Evolutionary conservation across 1,140 invertebrate species (phyloP).

Genomic region (Neuroterus valhalla): DNA sequence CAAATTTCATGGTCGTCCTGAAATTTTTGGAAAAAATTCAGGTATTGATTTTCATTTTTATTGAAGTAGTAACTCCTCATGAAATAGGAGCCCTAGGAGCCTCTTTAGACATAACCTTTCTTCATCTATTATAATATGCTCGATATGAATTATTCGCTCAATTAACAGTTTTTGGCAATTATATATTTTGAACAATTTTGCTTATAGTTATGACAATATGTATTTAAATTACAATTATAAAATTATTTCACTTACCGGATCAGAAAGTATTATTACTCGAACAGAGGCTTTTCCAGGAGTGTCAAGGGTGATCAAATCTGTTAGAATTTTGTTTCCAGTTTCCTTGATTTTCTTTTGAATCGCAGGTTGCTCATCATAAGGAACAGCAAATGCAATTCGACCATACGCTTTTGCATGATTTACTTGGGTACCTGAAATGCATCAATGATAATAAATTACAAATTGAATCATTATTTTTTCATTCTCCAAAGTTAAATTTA

Average conservation of each 20-base stretch:
- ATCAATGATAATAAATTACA: constrained; percentile 38
- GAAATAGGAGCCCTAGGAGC: too few relatives aligned
- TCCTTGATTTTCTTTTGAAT: constrained; percentile 86
- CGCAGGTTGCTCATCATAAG: constrained; percentile 81
- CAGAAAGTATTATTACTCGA: constrained; percentile 94
- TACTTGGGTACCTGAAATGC: constrained; percentile 77
- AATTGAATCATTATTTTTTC: constrained; percentile 19
- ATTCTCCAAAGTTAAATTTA: background rate
- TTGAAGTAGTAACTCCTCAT: background rate
- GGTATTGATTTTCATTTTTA: constrained; percentile 27
- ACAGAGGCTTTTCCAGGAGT: constrained; percentile 98
- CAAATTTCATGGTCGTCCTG: constrained; percentile 98
- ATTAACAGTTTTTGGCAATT: too few relatives aligned
- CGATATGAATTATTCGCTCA: too few relatives aligned
- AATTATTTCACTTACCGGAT: constrained; percentile 81
- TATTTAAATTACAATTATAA: too few relatives aligned
- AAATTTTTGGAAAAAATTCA: too few relatives aligned
- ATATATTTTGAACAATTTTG: too few relatives aligned
- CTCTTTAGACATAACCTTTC: too few relatives aligned
- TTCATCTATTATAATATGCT: too few relatives aligned
- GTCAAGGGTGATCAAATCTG: constrained; percentile 90
- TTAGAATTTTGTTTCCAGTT: constrained; percentile 86
- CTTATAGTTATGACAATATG: too few relatives aligned
- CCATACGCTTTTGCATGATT: constrained; percentile 95
- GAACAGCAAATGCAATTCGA: constrained; percentile 94